These are phyloP conservation scores for Philypnodon macrostomus DNA, from an alignment of 2,797 vertebrate species.

Conservation along the genomic window DNA sequence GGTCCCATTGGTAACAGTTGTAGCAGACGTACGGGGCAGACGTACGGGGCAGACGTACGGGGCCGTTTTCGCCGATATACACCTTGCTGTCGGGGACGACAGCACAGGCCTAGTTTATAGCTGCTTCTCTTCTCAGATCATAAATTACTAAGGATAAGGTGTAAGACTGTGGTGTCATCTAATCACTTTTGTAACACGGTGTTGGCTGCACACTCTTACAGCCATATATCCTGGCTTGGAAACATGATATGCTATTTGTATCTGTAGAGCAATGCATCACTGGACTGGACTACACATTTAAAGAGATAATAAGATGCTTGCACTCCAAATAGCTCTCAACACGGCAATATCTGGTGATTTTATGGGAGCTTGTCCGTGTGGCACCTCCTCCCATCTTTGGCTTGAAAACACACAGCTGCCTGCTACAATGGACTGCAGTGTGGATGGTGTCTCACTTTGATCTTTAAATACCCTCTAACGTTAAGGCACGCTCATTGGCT, in stretches of 20 bases:
- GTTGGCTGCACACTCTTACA: slow-evolving; percentile 44
- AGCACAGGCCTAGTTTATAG: slow-evolving; percentile 43
- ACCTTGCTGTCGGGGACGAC: too few relatives aligned
- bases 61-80: too few relatives aligned
- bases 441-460: slow-evolving; percentile 70
- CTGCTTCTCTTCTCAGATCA: slow-evolving; percentile 18
- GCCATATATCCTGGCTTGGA: slow-evolving; percentile 35
- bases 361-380: slow-evolving; percentile 28
- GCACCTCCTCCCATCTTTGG: slow-evolving; percentile 45
- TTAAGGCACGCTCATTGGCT: slow-evolving; percentile 72
- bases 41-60: too few relatives aligned
- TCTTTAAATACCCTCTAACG: slow-evolving; percentile 83
- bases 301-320: slow-evolving; percentile 52
- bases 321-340: slow-evolving; percentile 42
- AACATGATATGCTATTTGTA: slow-evolving; percentile 34
- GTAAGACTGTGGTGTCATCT: slow-evolving; percentile 43
- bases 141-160: slow-evolving; percentile 31
- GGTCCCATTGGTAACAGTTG: too few relatives aligned
- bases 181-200: slow-evolving; percentile 44
- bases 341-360: slow-evolving; percentile 48
- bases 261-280: slow-evolving; percentile 41
- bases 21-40: too few relatives aligned
- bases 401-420: slow-evolving; percentile 52
- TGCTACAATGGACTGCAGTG: slow-evolving; percentile 66
- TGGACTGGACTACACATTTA: slow-evolving; percentile 32